Percentiles rank a stretch among this genome's conserved stretches.
phyloP scores from a whole-genome alignment of 2,888 invertebrate species.

The Margaritifera margaritifera region DNA sequence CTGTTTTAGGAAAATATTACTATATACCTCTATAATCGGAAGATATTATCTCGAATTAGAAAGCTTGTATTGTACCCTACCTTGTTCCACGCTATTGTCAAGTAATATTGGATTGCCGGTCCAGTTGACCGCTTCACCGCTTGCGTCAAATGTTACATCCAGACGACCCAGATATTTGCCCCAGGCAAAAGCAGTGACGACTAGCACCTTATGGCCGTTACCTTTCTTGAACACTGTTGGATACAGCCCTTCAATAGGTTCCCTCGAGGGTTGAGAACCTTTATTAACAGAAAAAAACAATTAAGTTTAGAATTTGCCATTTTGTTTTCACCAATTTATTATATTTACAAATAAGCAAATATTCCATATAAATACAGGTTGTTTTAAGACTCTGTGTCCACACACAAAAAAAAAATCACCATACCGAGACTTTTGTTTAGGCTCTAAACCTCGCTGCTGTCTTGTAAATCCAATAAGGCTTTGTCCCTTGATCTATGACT shows the following conservation, averaged over 20 bases:
- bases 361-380: too few species aligned
- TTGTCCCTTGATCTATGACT: too few species aligned
- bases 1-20: too few species aligned
- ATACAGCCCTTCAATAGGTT: slow-evolving; percentile 83
- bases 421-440: too few species aligned
- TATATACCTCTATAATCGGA: slow-evolving; percentile 3
- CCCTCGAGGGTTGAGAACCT: slow-evolving; percentile 79
- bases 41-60: background rate
- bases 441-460: too few species aligned
- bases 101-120: slow-evolving; percentile 86
- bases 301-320: too few species aligned
- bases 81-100: slow-evolving; percentile 79
- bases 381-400: too few species aligned
- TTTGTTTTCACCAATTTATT: too few species aligned
- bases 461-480: too few species aligned
- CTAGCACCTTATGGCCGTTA: slow-evolving; percentile 73
- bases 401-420: too few species aligned
- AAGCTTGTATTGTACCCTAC: slow-evolving; percentile 70
- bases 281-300: background rate
- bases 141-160: slow-evolving; percentile 80
- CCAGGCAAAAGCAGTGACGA: slow-evolving; percentile 91
- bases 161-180: slow-evolving; percentile 92
- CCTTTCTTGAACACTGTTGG: slow-evolving; percentile 83
- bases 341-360: too few species aligned
- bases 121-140: slow-evolving; percentile 81